A percentile compares a stretch with the other conserved stretches of the same genome.
Conservation (phyloP, 2,888 invertebrate species). For the Eupeodes latifasciatus region DNA sequence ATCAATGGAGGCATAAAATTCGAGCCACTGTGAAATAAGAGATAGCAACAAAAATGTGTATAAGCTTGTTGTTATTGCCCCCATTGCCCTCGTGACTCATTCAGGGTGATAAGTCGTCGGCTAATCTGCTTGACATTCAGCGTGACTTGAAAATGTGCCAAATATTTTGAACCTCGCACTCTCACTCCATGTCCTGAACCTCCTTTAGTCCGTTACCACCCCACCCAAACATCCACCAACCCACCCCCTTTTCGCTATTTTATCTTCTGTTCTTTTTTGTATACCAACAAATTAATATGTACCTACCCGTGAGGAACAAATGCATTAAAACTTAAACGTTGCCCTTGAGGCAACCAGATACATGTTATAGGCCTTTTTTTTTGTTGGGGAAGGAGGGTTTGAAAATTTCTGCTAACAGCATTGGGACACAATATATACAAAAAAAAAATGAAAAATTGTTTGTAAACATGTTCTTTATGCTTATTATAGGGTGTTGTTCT, state of each 20-base stretch:
- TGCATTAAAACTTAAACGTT: constrained; percentile 66
- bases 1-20: constrained; percentile 9
- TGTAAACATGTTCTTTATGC: constrained; percentile 54
- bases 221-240: not conserved
- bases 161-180: constrained; percentile 26
- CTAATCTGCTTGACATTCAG: constrained; percentile 70
- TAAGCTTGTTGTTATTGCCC: constrained; percentile 34
- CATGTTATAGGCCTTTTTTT: not conserved
- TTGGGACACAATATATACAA: not conserved
- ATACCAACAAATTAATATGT: not conserved
- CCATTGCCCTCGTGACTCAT: constrained; percentile 41
- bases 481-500: constrained; percentile 47
- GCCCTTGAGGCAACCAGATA: constrained; percentile 62
- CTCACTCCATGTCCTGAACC: not conserved
- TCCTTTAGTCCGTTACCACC: not conserved
- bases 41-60: too few relatives aligned
- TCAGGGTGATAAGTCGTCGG: constrained; percentile 58
- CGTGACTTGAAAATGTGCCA: constrained; percentile 73
- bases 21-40: not conserved
- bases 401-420: not conserved
- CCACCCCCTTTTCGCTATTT: not conserved
- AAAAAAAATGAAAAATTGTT: constrained; percentile 29
- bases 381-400: not conserved
- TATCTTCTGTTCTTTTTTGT: not conserved
- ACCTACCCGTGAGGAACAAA: constrained; percentile 50